Evolutionary conservation across 2,113 vertebrate genomes (phyloP).

Genomic region (Delphinus delphis): DNA sequence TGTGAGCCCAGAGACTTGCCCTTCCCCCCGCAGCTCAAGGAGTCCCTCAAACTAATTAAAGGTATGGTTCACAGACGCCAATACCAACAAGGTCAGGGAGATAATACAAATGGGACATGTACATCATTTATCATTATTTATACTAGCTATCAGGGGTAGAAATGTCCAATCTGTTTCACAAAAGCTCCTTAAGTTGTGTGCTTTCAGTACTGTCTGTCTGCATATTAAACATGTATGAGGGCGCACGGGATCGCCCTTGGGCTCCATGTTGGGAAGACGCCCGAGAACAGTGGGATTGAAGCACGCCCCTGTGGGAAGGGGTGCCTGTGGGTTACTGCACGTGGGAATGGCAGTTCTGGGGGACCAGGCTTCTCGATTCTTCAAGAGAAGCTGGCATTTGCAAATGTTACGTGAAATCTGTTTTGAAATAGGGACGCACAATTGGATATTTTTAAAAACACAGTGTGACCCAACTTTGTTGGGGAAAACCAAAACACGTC

Average conservation of each 20-base stretch:
- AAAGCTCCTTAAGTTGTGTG: neutral
- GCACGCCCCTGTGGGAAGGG: neutral
- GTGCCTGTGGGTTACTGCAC: rapidly evolving
- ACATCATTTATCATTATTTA: neutral
- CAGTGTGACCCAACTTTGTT: too few species aligned
- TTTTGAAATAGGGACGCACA: neutral
- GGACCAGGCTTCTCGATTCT: neutral
- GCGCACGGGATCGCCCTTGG: too few species aligned
- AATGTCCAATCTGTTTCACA: neutral
- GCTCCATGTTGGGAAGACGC: neutral
- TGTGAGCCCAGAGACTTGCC: neutral
- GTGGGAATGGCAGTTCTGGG: rapidly evolving
- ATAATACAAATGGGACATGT: too few species aligned
- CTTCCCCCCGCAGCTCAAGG: neutral
- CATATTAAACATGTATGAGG: neutral
- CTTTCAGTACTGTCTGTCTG: neutral
- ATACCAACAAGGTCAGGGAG: neutral
- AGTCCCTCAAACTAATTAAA: neutral
- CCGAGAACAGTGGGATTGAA: rapidly evolving
- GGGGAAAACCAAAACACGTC: neutral
- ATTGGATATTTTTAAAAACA: neutral
- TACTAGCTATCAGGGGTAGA: too few species aligned
- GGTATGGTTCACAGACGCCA: neutral
- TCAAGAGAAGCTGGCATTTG: neutral
- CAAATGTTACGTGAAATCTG: neutral